Percentiles rank a stretch among this genome's conserved stretches.
Evolutionary conservation across 2,888 invertebrate genomes (phyloP).

Genomic region (Gasteruption jaculator): DNA sequence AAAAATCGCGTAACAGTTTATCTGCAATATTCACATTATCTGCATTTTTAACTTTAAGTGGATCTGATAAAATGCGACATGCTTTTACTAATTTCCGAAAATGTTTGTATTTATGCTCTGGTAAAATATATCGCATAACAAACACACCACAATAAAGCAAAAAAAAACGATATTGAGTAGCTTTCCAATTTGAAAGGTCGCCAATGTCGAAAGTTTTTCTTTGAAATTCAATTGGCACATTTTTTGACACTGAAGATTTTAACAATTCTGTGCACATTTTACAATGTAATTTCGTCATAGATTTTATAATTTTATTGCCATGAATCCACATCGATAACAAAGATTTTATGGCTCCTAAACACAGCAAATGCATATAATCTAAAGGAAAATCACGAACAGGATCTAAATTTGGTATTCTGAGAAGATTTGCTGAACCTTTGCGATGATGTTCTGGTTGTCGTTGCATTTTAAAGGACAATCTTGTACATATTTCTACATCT

Average conservation of each 20-base stretch:
- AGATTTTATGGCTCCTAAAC: conserved; percentile 10
- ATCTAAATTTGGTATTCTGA: conserved; percentile 15
- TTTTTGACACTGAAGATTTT: conserved; percentile 5
- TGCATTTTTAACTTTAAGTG: conserved; percentile 2
- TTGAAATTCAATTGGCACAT: conserved; percentile 16
- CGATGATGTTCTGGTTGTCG: conserved; percentile 15
- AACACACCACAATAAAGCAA: conserved; percentile 8
- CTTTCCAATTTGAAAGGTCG: conserved; percentile 16
- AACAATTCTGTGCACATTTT: conserved; percentile 9
- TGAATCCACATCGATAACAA: conserved; percentile 15
- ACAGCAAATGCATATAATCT: conserved; percentile 18
- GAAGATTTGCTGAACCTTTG: conserved; percentile 2
- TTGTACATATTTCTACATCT: conserved; percentile 4
- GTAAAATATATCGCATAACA: conserved; percentile 6
- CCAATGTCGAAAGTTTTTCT: conserved; percentile 11
- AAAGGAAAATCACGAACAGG: conserved; percentile 11
- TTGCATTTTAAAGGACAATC: conserved; percentile 12
- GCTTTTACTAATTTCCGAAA: conserved; percentile 11
- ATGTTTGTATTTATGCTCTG: conserved; percentile 8
- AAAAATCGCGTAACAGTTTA: conserved; percentile 6
- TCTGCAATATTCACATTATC: conserved; percentile 9
- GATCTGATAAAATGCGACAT: conserved; percentile 12
- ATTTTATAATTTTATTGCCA: conserved; percentile 12
- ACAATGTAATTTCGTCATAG: conserved; percentile 6
- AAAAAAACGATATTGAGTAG: conserved; percentile 16